Percentiles rank a stretch among this genome's conserved stretches.
These are phyloP conservation scores for Eulacestoma nigropectus DNA, from an alignment of 2,113 vertebrate species.

Conservation along the genomic window DNA sequence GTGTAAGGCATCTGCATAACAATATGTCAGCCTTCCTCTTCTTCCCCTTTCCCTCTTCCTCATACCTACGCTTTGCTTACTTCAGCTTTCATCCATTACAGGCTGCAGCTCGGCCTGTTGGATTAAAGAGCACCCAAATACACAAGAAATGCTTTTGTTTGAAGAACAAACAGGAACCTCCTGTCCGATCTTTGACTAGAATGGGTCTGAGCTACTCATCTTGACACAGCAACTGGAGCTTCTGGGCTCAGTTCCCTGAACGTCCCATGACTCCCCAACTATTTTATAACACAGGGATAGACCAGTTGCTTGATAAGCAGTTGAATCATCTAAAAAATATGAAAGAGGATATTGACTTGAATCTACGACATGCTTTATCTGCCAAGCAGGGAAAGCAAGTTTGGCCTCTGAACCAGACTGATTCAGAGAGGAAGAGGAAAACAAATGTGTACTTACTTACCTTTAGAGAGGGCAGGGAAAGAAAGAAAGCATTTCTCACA, in stretches of 20 bases:
- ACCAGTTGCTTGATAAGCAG: not conserved
- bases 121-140: not conserved
- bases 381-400: slow-evolving; percentile 12
- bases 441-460: not conserved
- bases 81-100: not conserved
- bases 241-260: not conserved
- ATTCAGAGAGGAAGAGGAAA: not conserved
- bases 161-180: slow-evolving; percentile 1
- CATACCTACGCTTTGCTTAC: not conserved
- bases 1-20: not conserved
- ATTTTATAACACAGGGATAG: not conserved
- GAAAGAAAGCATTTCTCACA: not conserved
- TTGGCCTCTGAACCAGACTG: not conserved
- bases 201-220: not conserved
- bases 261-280: not conserved
- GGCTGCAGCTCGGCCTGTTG: not conserved
- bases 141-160: not conserved
- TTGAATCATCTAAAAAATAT: slow-evolving; percentile 10
- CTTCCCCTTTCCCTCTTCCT: not conserved
- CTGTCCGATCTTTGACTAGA: not conserved
- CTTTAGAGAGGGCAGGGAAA: not conserved
- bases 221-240: slow-evolving; percentile 1
- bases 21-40: not conserved
- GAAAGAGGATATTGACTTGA: slow-evolving; percentile 18
- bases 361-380: not conserved